Base-by-base conservation (phyloP, 2,113 vertebrate species). In the Kryptolebias marmoratus region DNA sequence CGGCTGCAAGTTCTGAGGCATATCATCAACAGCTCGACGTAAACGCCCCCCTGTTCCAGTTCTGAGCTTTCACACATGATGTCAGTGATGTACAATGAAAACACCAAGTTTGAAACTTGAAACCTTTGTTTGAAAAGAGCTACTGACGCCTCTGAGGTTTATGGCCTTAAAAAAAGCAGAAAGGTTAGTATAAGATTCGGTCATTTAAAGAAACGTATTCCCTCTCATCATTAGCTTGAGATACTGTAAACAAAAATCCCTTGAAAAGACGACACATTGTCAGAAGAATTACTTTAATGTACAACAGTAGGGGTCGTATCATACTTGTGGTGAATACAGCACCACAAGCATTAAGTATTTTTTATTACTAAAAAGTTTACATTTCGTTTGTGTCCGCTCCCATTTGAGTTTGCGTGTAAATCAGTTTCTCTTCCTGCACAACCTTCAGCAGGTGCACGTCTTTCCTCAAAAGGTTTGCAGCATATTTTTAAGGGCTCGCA, bases 171-270 rank as follows among this genome's bases (percentile, higher is more conserved):
- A 36, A 36, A 4, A 36, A 36, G 32, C 32, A 36, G 32, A 36
- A 36, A 22, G 22, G 32, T 36, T 36, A 4, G 32, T 36, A 7
- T 36, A 36, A 36, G 32, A 36, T 4, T 36, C 7, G 32, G 32
- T 36, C 3, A 36, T 36, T 36, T 36, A 4, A 36, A 7, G 32
- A 36, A 36, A 36, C 7, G 49, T 18, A 79, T 76, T 71, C 71
- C 61, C 68, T 13, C 52, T 77, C 53, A 65, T 83, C 63, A 75
- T 72, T 66, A 75, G 39, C 47, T 59, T 49, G 22, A 63, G 64
- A 56, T 47, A 44, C 30, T 68, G 63, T 71, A 63, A 47, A 54
- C 52, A 32, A 56, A 49, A 55, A 50, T 31, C 18, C 71, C 53
- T 45, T 48, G 22, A 55, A 48, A 50, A 36, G 68, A 60, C 18